These are phyloP conservation scores for Morpho helenor DNA, from an alignment of 2,888 invertebrate species.

Conservation along the genomic window DNA sequence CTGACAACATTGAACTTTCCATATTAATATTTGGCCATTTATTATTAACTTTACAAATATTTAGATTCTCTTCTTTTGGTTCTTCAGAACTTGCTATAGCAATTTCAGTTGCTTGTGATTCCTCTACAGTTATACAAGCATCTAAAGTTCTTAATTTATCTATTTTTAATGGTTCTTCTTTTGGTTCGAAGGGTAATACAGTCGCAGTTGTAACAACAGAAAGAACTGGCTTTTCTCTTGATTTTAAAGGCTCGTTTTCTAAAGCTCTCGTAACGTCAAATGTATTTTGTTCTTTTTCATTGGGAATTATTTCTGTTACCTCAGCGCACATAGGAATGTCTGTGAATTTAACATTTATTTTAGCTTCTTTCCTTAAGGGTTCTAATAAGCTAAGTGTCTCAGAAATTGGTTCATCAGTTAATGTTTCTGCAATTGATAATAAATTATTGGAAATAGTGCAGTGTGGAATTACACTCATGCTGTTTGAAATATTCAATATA, in stretches of 20 bases:
- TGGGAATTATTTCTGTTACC: slow-evolving; percentile 30
- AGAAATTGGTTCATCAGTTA: slow-evolving; percentile 11
- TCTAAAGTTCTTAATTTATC: slow-evolving; percentile 2
- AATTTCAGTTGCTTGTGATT: slow-evolving; percentile 12
- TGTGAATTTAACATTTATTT: slow-evolving; percentile 6
- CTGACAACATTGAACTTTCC: slow-evolving; percentile 1
- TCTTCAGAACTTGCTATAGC: slow-evolving; percentile 8
- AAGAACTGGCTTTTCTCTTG: slow-evolving; percentile 18
- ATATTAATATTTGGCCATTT: background rate
- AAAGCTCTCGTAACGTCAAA: slow-evolving; percentile 21
- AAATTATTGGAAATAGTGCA: slow-evolving; percentile 4
- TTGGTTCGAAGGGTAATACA: slow-evolving; percentile 11
- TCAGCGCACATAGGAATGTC: slow-evolving; percentile 16
- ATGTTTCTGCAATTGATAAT: slow-evolving; percentile 12
- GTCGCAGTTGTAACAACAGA: slow-evolving; percentile 23
- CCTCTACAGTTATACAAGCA: slow-evolving; percentile 9
- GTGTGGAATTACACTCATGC: slow-evolving; percentile 1
- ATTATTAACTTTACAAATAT: background rate
- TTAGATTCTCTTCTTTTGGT: slow-evolving; percentile 1
- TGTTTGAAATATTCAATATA: slow-evolving; percentile 17
- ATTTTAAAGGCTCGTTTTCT: slow-evolving; percentile 20
- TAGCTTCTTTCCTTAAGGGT: slow-evolving; percentile 4
- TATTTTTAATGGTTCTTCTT: slow-evolving; percentile 9
- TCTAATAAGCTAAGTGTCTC: slow-evolving; percentile 10
- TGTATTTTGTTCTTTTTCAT: slow-evolving; percentile 29